Conservation (phyloP, 2,113 vertebrate genomes). For the Martes martes region DNA sequence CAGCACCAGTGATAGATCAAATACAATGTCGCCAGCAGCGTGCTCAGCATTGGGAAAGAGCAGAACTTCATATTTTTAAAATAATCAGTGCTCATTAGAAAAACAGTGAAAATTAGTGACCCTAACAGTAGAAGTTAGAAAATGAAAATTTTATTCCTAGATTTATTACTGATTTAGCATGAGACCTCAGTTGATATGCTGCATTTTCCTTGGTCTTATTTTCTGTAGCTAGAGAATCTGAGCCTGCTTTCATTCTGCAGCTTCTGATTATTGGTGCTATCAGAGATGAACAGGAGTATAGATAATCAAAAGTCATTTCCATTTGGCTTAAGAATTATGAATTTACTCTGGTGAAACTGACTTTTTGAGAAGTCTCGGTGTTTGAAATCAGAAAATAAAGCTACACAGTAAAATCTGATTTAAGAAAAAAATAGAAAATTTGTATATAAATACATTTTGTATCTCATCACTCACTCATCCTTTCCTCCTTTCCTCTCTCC, state of each 20-base stretch:
- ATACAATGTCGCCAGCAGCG: neutral
- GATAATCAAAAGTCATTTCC: neutral
- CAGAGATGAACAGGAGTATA: neutral
- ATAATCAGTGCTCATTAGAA: neutral
- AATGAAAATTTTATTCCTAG: neutral
- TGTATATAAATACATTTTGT: neutral
- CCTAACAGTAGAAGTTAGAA: neutral
- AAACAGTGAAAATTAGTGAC: neutral
- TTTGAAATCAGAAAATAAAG: slow-evolving; percentile 24
- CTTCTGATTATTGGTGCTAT: neutral
- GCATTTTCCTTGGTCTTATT: neutral
- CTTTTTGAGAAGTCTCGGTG: neutral
- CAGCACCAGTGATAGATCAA: neutral
- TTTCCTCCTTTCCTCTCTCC: neutral
- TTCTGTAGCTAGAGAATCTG: neutral
- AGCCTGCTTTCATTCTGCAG: neutral
- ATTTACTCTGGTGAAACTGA: slow-evolving; percentile 12
- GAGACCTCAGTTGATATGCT: neutral
- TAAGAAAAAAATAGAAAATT: neutral
- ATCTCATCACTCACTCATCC: neutral
- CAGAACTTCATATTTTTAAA: neutral
- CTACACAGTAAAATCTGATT: neutral
- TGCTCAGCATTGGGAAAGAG: neutral
- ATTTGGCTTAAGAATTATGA: neutral
- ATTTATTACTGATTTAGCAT: neutral